phyloP scores from a whole-genome alignment of 2,797 vertebrate species.

The Enteromius anoplus region DNA sequence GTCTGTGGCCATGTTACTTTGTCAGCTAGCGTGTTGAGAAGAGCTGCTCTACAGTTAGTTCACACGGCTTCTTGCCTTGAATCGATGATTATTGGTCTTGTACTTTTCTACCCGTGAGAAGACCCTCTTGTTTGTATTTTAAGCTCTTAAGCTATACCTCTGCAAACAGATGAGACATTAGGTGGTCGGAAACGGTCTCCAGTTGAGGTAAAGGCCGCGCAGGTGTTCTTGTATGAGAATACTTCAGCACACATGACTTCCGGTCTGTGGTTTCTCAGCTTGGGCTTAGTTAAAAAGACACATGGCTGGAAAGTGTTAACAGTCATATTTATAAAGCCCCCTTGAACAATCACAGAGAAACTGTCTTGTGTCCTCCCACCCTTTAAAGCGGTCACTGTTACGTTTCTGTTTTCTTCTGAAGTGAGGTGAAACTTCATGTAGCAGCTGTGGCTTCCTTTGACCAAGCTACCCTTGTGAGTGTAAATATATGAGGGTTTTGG shows the following conservation, averaged over 20 bases:
- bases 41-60: conserved; percentile 17
- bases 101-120: conserved; percentile 20
- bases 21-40: neutral
- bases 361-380: conserved; percentile 35
- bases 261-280: conserved; percentile 50
- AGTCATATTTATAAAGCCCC: conserved; percentile 44
- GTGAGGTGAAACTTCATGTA: conserved; percentile 13
- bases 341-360: conserved; percentile 28
- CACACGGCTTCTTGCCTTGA: neutral
- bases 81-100: conserved; percentile 12
- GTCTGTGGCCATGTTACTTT: neutral
- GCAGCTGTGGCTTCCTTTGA: conserved; percentile 7
- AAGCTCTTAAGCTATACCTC: neutral
- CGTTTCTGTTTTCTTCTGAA: neutral
- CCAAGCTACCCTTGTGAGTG: neutral
- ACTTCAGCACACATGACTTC: conserved; percentile 32
- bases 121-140: neutral
- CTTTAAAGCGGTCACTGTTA: conserved; percentile 54
- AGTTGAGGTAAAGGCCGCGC: conserved; percentile 23
- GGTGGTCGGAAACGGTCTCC: conserved; percentile 44
- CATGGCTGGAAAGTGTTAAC: conserved; percentile 43
- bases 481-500: neutral
- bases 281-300: neutral
- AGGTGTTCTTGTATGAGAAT: conserved; percentile 27
- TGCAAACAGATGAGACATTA: conserved; percentile 7